Evolutionary conservation across 2,797 vertebrate genomes (phyloP), one percentile per base, ranked within the genome.

Genomic region (Muraenolepis orangiensis): DNA sequence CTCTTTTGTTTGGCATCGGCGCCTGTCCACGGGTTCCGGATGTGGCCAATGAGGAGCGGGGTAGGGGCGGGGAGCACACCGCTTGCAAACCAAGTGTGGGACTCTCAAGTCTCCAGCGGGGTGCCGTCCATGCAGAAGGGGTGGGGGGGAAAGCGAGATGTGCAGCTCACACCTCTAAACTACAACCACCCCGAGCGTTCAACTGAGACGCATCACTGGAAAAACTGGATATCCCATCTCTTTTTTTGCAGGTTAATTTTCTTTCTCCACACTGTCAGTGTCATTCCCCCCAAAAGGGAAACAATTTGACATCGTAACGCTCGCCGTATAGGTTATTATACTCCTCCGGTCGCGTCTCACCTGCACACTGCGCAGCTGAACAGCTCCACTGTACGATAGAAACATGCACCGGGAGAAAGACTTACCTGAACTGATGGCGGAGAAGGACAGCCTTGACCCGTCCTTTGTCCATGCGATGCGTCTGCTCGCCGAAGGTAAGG

Each of bases 401-500:
- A 93, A 74, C 69, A 98, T 98, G 97, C 95, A 96, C 91, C 94
- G 96, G 87, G 95, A 97, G 82, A 96, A 96, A 93, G 95, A 94
- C 89, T 90, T 97, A 91, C 96, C 97, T 86, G 96, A 97, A 90
- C 94, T 98, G 92, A 93, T 96, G 94, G 95, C 96, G 70, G 97
- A 98, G 91, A 98, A 96, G 85, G 95, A 94, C 89, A 95, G 90
- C 90, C 77, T 98, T 94, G 96, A 98, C 86, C 91, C 95, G 61
- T 95, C 96, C 75, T 98, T 96, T 91, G 95, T 96, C 86, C 96
- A 98, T 67, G 96, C 97, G 1, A 94, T 95, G 92, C 96, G 96
- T 77, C 94, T 98, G 78, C 91, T 98, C 81, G 94, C 94, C 18
- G 96, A 97, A 94, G 97, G 97, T 98, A 95, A 94, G 80, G 73